phyloP scores from a whole-genome alignment of 2,888 invertebrate genomes.

The Drosophila anceps region DNA sequence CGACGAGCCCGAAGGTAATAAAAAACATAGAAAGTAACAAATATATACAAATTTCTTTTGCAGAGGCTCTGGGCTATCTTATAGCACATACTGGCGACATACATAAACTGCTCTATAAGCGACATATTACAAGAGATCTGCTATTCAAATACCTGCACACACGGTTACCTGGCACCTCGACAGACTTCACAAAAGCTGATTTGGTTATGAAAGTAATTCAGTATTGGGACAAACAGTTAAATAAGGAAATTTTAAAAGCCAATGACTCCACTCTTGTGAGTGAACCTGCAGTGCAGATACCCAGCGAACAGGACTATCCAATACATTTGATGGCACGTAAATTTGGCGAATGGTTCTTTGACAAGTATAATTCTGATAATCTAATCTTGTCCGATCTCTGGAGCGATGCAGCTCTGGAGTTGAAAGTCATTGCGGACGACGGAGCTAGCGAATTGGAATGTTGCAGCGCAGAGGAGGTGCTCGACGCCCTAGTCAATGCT shows the following conservation, averaged over 20 bases:
- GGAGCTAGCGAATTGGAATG: conserved; percentile 65
- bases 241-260: not conserved
- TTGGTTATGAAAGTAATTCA: conserved; percentile 85
- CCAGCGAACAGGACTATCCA: conserved; percentile 58
- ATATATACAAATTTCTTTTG: not conserved
- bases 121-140: conserved; percentile 86
- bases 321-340: conserved; percentile 86
- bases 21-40: conserved; percentile 1
- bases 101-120: conserved; percentile 86
- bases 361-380: conserved; percentile 82
- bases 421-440: conserved; percentile 75
- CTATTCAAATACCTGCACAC: conserved; percentile 87
- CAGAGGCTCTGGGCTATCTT: conserved; percentile 87
- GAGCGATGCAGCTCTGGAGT: conserved; percentile 85
- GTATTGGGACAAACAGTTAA: conserved; percentile 84
- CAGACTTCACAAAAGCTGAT: conserved; percentile 86
- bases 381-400: conserved; percentile 87
- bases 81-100: conserved; percentile 86
- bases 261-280: not conserved
- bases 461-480: conserved; percentile 71
- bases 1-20: conserved; percentile 66
- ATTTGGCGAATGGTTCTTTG: conserved; percentile 88
- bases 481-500: conserved; percentile 83
- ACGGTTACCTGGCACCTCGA: conserved; percentile 85
- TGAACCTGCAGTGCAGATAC: not conserved